Percentiles rank a stretch among this genome's conserved stretches.
Conservation (phyloP, 1,140 invertebrate species). For the Pararge aegeria region DNA sequence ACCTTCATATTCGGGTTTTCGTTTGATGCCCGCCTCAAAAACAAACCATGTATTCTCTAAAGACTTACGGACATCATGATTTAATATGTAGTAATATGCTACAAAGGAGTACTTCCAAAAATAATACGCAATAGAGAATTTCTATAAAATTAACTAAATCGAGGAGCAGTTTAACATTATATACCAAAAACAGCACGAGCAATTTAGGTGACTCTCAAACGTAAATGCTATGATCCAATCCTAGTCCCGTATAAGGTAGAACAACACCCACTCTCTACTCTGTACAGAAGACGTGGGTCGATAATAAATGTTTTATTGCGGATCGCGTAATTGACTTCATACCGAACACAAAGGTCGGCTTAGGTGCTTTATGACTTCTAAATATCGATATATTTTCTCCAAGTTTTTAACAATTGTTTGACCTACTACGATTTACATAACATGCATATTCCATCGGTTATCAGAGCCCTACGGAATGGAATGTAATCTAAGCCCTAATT, state of each 20-base stretch:
- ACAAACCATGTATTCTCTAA: too few species aligned
- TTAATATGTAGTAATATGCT: background rate
- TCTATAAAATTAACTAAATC: background rate
- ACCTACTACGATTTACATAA: background rate
- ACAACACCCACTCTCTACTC: constrained; percentile 17
- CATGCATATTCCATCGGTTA: background rate
- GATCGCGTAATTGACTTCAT: constrained; percentile 23
- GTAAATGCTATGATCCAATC: constrained; percentile 4
- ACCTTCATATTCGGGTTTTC: too few species aligned
- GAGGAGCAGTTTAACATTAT: background rate
- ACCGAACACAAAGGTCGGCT: constrained; percentile 8
- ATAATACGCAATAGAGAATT: background rate
- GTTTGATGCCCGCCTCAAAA: too few species aligned
- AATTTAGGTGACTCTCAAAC: constrained; percentile 10
- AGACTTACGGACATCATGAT: too few species aligned
- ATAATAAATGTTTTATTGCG: constrained; percentile 28
- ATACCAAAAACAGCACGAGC: background rate
- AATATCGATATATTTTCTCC: too few species aligned
- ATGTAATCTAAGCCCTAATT: too few species aligned
- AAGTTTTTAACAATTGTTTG: background rate
- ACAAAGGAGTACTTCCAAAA: background rate
- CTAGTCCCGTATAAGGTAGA: constrained; percentile 16
- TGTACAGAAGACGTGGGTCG: constrained; percentile 18
- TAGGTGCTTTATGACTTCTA: constrained; percentile 15
- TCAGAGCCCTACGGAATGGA: too few species aligned